A percentile compares a stretch with the other conserved stretches of the same genome.
These are phyloP conservation scores for Boloria selene DNA, from an alignment of 2,888 invertebrate species.

Conservation along the genomic window DNA sequence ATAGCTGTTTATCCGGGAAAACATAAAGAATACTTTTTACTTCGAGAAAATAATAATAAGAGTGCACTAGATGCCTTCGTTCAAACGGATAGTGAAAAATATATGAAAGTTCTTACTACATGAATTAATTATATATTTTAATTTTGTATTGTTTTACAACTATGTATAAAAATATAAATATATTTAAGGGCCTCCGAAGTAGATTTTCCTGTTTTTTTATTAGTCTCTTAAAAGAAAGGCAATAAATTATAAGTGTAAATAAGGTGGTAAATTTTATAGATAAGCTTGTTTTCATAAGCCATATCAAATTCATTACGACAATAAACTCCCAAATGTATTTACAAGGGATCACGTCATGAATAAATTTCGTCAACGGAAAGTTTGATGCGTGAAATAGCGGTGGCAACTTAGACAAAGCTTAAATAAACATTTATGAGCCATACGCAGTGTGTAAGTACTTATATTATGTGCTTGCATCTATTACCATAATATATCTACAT, in stretches of 20 bases:
- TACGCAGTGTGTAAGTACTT: conserved; percentile 18
- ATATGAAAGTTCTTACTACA: too few relatives aligned
- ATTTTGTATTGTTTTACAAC: too few relatives aligned
- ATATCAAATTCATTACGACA: conserved; percentile 81
- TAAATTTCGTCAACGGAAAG: conserved; percentile 77
- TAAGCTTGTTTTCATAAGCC: conserved; percentile 72
- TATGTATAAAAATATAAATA: too few relatives aligned
- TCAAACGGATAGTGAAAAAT: too few relatives aligned
- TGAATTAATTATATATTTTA: too few relatives aligned
- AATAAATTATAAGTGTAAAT: conserved; percentile 29
- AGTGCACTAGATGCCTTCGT: too few relatives aligned
- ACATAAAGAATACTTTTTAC: too few relatives aligned
- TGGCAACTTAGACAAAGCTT: conserved; percentile 67
- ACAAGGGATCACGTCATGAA: conserved; percentile 80
- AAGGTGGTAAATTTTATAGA: conserved; percentile 45
- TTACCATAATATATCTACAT: too few relatives aligned
- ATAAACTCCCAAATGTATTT: conserved; percentile 81
- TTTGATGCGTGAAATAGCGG: conserved; percentile 77
- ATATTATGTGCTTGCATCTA: conserved; percentile 10
- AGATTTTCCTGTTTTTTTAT: too few relatives aligned
- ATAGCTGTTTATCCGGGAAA: too few relatives aligned
- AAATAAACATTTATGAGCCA: conserved; percentile 43
- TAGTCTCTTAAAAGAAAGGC: background rate
- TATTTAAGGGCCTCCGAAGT: too few relatives aligned
- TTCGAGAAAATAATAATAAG: too few relatives aligned